phyloP scores from a whole-genome alignment of 2,888 invertebrate genomes.

The Euphydryas editha region DNA sequence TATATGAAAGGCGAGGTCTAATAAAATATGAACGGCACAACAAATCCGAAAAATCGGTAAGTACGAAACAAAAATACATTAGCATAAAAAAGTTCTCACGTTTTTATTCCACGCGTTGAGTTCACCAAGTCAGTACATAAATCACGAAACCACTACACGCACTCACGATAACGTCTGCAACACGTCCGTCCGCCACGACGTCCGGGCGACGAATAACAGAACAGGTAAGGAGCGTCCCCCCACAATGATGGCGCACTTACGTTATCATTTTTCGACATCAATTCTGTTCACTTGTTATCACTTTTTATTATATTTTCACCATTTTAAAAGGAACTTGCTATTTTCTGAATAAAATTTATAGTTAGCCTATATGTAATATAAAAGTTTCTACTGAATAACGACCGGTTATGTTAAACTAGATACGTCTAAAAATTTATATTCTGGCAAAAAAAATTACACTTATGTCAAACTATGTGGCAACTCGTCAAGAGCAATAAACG shows the following conservation, averaged over 20 bases:
- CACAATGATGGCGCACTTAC: conserved; percentile 19
- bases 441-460: too few species aligned
- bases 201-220: conserved; percentile 62
- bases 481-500: too few species aligned
- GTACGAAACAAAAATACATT: conserved; percentile 41
- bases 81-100: conserved; percentile 58
- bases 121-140: conserved; percentile 47
- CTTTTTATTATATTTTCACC: conserved; percentile 20
- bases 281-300: conserved; percentile 19
- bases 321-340: neutral
- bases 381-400: too few species aligned
- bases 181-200: conserved; percentile 57
- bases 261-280: conserved; percentile 14
- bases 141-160: conserved; percentile 64
- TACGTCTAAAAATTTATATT: too few species aligned
- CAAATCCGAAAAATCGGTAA: conserved; percentile 50
- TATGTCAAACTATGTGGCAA: too few species aligned
- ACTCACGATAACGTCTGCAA: conserved; percentile 54
- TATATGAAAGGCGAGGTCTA: neutral
- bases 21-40: conserved; percentile 17
- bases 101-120: conserved; percentile 50
- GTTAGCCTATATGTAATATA: too few species aligned
- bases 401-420: too few species aligned
- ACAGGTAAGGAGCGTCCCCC: conserved; percentile 52
- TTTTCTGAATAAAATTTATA: too few species aligned